Base-by-base conservation (phyloP, 2,113 vertebrate species). In the Struthidea cinerea region DNA sequence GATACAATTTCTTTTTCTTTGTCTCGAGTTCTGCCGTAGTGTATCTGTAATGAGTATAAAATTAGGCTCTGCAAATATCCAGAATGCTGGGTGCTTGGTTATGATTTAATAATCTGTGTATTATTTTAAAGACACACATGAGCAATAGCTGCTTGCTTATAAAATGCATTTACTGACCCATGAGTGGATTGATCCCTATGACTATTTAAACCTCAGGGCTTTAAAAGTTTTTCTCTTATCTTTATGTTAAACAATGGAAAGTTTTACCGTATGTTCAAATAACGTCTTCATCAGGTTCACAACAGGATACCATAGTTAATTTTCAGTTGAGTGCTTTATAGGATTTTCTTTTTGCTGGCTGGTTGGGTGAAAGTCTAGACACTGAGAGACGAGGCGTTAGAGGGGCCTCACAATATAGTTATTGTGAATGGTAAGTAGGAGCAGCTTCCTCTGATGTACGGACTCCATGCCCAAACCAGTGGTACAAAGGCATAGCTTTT, bases 211-310 rank as follows among this genome's bases (percentile, higher is more conserved):
- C 94, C 93, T 81, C 79, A 70, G 94, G 75, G 74, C 89, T 98
- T 94, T 95, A 77, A 96, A 97, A 97, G 92, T 97, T 96, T 97
- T 96, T 96, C 95, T 97, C 97, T 97, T 97, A 96, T 97, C 98
- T 98, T 97, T 97, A 93, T 97, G 97, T 98, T 98, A 98, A 98
- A 99, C 98, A 99, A 99, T 98, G 97, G 98, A 98, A 98, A 98
- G 98, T 98, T 99, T 98, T 98, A 98, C 99, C 99, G 97, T 99
- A 99, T 99, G 99, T 99, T 99, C 98, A 97, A 98, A 99, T 99
- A 98, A 99, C 98, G 98, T 99, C 99, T 99, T 99, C 98, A 99
- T 99, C 99, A 99, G 98, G 98, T 99, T 99, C 99, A 98, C 99
- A 98, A 98, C 99, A 98, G 99, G 99, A 97, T 98, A 98, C 98